Evolutionary conservation across 2,888 invertebrate species (phyloP), one percentile per base, ranked within the genome.

Genomic region (Athetis lepigone): DNA sequence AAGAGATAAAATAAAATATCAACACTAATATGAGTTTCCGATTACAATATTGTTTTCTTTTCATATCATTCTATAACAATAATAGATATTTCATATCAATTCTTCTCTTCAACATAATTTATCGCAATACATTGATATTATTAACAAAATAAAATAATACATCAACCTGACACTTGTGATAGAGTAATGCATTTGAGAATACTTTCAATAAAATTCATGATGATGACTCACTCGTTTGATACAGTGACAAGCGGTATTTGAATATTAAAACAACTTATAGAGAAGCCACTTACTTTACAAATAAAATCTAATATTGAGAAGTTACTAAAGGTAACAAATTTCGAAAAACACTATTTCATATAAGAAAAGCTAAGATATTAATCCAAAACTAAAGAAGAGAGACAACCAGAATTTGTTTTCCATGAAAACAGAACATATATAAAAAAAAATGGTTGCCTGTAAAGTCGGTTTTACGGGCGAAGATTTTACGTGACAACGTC

Each of bases 121-220:
- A n/a, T 9, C 47, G 47, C 36, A 39, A 69, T 50, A 59, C 25
- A 39, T 46, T 21, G 36, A 29, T 5, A 1, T 51, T 23, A 13
- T 42, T 49, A 39, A 47, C 23, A 19, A 70, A 55, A 40, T 27
- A 68, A 50, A 72, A 66, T 42, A 52, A 57, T 37, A 39, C 37
- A 64, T 56, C 46, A 55, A 55, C 1, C 46, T 21, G 52, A 45
- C 37, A 25, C 19, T 57, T 27, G 43, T 54, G 29, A 62, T 55
- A 55, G 51, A 47, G 29, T 37, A 40, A 49, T 18, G 36, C 43
- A 42, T 71, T 37, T 21, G 36, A 19, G 13, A 55, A 70, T 39
- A 70, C 49, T 54, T 70, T 70, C 54, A 71, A 59, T 55, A 51
- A 50, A 72, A 37, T 71, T 54, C 29, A 45, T 58, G 11, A 29